Base-by-base conservation (phyloP, 2,888 invertebrate species). In the Drepana falcataria region DNA sequence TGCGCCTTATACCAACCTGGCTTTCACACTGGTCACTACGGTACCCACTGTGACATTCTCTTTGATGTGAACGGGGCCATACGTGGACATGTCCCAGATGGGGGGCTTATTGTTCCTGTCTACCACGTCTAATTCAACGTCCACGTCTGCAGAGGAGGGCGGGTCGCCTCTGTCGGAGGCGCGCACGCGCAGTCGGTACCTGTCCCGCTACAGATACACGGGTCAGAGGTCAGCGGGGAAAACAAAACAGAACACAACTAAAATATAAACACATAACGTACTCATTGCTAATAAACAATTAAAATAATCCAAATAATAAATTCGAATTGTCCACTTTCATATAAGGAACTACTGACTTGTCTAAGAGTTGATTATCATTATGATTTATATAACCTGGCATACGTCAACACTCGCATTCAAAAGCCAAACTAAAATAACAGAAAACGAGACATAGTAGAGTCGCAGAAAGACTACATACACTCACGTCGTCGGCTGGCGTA, bases 21-120 rank as follows among this genome's bases (percentile, higher is more conserved):
- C 98, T 95, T 97, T 97, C 93, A 98, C 96, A 93, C 97, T 96
- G 94, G 97, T 97, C 94, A 98, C 97, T 95, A 96, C 96, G 93
- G 97, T 97, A 95, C 98, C 97, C 94, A 98, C 97, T 95, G 97
- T 97, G 95, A 97, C 97, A 96, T 98, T 98, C 96, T 98, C 98
- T 94, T 95, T 96, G 95, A 98, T 96, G 95, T 96, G 96, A 94
- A 97, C 97, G 93, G 97, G 97, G 94, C 98, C 97, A 94, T 98
- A 97, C 93, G 96, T 94, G 93, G 94, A 95, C 93, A 94, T 94
- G 94, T 96, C 97, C 98, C 97, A 98, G 92, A 96, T 95, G 92
- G 97, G 98, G 92, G 96, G 98, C 95, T 97, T 98, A 96, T 97
- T 98, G 95, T 96, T 98, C 94, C 96, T 95, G 95, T 97, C 97